A percentile compares a stretch with the other conserved stretches of the same genome.
Conservation (phyloP, 2,797 vertebrate genomes). For the Dromococcyx pavoninus region DNA sequence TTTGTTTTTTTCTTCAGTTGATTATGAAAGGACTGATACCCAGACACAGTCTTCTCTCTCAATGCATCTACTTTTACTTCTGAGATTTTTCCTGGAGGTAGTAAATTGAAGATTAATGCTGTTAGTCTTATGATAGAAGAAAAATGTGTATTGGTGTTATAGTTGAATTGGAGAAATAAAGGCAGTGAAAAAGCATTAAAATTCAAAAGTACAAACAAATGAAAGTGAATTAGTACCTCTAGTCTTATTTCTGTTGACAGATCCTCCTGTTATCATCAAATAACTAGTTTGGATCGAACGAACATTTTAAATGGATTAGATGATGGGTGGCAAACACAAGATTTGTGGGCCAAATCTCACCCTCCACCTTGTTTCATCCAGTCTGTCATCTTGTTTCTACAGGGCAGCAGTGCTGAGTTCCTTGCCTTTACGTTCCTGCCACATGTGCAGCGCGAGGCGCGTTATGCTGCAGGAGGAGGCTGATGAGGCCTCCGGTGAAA, state of each 20-base stretch:
- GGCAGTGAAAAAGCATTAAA: background rate
- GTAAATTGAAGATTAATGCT: background rate
- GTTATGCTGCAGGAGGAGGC: too few relatives aligned
- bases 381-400: too few relatives aligned
- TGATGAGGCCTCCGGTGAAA: too few relatives aligned
- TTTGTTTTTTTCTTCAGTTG: constrained; percentile 16
- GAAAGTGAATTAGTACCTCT: background rate
- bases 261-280: background rate
- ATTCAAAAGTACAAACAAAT: background rate
- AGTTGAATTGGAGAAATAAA: background rate
- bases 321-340: too few relatives aligned
- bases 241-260: background rate
- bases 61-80: background rate
- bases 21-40: background rate
- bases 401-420: too few relatives aligned
- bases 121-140: background rate
- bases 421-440: too few relatives aligned
- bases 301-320: background rate
- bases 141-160: background rate
- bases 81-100: background rate
- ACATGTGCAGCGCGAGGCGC: too few relatives aligned
- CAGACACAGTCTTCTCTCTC: background rate
- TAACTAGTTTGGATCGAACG: background rate
- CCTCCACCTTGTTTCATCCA: too few relatives aligned
- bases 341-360: too few relatives aligned